Conservation (phyloP, 2,113 vertebrate genomes). For the Muntiacus muntjak region DNA sequence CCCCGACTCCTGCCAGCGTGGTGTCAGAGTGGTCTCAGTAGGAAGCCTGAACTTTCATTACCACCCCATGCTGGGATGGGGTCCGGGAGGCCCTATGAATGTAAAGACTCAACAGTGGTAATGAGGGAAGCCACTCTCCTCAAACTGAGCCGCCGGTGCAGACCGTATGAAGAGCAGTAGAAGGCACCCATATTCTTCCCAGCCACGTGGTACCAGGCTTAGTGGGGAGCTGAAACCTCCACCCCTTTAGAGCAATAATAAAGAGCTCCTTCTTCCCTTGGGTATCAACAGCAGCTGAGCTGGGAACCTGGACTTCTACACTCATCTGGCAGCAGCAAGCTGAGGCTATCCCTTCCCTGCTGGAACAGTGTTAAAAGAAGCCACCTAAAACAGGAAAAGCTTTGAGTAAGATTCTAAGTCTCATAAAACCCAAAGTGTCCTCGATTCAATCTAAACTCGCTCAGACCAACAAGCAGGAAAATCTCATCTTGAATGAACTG, state of each 20-base stretch:
- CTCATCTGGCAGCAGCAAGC: not conserved
- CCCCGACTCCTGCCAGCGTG: not conserved
- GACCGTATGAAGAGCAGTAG: not conserved
- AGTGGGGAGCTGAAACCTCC: not conserved
- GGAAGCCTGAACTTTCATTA: not conserved
- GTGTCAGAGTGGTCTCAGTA: not conserved
- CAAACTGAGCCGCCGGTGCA: not conserved
- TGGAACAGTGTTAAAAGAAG: not conserved
- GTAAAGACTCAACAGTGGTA: not conserved
- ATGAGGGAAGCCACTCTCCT: not conserved
- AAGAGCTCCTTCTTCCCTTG: not conserved
- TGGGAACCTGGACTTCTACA: not conserved
- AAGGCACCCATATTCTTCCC: not conserved
- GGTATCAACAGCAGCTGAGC: not conserved
- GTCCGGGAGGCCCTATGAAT: not conserved
- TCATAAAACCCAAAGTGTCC: not conserved
- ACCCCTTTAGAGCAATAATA: not conserved
- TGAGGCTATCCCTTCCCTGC: not conserved
- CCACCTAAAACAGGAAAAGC: not conserved
- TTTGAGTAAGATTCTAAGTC: not conserved
- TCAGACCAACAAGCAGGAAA: not conserved
- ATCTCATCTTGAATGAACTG: not conserved
- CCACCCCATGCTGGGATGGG: not conserved
- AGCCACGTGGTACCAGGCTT: not conserved
- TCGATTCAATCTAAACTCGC: not conserved